Conservation (phyloP, 2,888 invertebrate genomes). For the Belgica antarctica region DNA sequence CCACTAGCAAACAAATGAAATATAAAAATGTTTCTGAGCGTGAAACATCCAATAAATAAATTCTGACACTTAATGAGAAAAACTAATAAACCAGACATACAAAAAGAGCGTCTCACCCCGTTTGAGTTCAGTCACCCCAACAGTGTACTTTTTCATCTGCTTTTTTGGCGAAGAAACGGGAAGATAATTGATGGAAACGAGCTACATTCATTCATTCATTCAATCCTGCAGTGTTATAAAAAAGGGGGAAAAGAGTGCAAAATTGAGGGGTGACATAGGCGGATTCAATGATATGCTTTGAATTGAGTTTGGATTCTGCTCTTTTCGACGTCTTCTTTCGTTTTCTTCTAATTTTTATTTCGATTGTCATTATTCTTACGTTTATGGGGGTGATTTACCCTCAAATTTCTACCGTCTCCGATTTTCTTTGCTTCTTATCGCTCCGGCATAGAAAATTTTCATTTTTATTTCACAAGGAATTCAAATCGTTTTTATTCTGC, state of each 20-base stretch:
- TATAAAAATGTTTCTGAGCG: neutral
- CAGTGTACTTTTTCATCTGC: neutral
- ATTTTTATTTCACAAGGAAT: constrained; percentile 8
- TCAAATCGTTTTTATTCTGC: constrained; percentile 34
- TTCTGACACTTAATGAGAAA: neutral
- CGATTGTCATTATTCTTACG: constrained; percentile 6
- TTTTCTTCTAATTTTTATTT: constrained; percentile 41
- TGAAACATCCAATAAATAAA: constrained; percentile 15
- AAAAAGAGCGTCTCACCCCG: neutral
- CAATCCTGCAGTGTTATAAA: neutral
- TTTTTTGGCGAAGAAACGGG: neutral
- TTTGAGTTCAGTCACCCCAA: constrained; percentile 17
- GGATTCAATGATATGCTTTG: constrained; percentile 11
- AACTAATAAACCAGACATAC: neutral
- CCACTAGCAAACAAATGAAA: too few relatives aligned
- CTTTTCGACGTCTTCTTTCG: constrained; percentile 3
- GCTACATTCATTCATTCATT: neutral
- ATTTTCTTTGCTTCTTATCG: neutral
- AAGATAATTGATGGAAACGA: constrained; percentile 28
- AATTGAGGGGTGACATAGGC: constrained; percentile 33
- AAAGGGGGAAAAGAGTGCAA: neutral
- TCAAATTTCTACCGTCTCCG: neutral
- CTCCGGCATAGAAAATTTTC: neutral
- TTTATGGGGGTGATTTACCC: neutral
- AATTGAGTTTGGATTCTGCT: neutral